A percentile compares a stretch with the other conserved stretches of the same genome.
Conservation (phyloP, 2,113 vertebrate genomes). For the Neoarius graeffei region DNA sequence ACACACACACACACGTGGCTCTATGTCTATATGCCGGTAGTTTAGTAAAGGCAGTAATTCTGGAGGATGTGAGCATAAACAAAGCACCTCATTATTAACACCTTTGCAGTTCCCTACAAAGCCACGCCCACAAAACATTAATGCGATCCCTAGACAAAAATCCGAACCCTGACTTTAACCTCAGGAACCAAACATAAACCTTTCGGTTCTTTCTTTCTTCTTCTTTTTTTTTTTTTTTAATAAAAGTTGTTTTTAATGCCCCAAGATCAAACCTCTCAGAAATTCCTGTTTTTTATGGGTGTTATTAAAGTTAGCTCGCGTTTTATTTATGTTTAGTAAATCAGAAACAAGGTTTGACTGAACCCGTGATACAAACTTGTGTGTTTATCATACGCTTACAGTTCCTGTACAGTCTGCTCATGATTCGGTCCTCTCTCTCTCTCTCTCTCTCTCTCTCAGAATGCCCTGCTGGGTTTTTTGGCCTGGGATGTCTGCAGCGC, state of each 20-base stretch:
- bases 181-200: background rate
- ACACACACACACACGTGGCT: no score
- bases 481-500: constrained; percentile 74
- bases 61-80: no score
- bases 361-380: background rate
- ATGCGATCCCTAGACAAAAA: background rate
- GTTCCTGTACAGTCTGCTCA: background rate
- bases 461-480: constrained; percentile 82
- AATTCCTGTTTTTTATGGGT: no score
- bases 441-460: constrained; percentile 56
- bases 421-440: background rate
- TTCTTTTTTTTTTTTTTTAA: background rate
- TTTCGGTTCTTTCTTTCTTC: no score
- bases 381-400: background rate
- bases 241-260: background rate
- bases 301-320: no score
- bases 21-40: no score
- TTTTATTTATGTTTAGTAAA: background rate
- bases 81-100: no score
- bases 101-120: no score
- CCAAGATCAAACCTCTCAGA: background rate
- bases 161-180: background rate
- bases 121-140: background rate
- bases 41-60: no score
- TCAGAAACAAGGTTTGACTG: background rate